phyloP scores from a whole-genome alignment of 2,888 invertebrate species.

The Coenonympha glycerion region DNA sequence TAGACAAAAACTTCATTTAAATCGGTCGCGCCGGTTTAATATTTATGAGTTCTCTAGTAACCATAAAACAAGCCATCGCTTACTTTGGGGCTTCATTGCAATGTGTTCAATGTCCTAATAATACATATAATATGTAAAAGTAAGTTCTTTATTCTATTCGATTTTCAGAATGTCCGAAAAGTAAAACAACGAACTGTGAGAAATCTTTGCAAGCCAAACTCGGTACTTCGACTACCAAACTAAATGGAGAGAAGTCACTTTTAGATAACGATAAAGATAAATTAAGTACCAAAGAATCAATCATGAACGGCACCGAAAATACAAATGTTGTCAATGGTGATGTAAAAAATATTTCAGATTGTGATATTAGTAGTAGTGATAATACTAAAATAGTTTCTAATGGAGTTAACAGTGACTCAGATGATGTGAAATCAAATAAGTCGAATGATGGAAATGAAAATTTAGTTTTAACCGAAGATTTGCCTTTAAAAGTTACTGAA shows the following conservation, averaged over 20 bases:
- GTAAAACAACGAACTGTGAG: conserved; percentile 47
- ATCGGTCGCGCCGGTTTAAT: too few species aligned
- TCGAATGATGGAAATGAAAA: conserved; percentile 50
- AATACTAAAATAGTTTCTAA: conserved; percentile 71
- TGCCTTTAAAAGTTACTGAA: conserved; percentile 43
- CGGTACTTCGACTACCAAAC: conserved; percentile 42
- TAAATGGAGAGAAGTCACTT: conserved; percentile 56
- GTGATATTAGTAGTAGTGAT: conserved; percentile 75
- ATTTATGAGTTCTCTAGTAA: too few species aligned
- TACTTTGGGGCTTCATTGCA: too few species aligned
- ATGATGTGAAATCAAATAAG: conserved; percentile 59
- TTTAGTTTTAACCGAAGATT: conserved; percentile 35
- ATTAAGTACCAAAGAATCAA: conserved; percentile 67
- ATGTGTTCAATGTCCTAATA: too few species aligned
- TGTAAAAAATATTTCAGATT: conserved; percentile 63
- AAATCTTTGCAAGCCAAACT: conserved; percentile 50
- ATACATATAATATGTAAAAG: too few species aligned
- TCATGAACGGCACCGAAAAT: conserved; percentile 61
- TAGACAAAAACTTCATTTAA: too few species aligned
- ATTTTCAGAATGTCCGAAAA: conserved; percentile 56
- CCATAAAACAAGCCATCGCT: too few species aligned
- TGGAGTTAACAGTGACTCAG: conserved; percentile 63
- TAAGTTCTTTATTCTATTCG: neutral
- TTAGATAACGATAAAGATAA: conserved; percentile 48
- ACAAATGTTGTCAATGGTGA: conserved; percentile 59